These are phyloP conservation scores for Paratilapia polleni DNA, from an alignment of 2,113 vertebrate genomes.

Conservation along the genomic window DNA sequence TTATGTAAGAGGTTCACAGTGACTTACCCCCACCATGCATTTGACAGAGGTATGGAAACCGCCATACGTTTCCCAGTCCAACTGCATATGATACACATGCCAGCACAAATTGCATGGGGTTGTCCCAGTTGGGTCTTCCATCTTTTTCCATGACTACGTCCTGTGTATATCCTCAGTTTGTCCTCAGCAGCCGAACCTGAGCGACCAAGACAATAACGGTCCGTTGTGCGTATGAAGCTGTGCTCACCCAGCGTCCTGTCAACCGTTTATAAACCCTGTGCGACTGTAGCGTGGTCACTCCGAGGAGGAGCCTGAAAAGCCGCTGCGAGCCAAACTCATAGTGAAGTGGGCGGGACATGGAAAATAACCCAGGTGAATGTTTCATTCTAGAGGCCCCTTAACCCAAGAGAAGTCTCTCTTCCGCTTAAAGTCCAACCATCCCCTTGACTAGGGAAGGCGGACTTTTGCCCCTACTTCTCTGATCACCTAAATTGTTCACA, in stretches of 20 bases:
- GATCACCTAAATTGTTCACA: too few species aligned
- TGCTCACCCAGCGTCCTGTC: background rate
- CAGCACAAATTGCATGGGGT: constrained; percentile 87
- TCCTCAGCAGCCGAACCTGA: background rate
- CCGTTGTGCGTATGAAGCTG: background rate
- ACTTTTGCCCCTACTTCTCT: too few species aligned
- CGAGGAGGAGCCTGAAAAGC: constrained; percentile 5
- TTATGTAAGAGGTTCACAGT: background rate
- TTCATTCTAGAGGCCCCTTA: background rate
- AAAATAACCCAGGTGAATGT: background rate
- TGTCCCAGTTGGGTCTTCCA: constrained; percentile 86
- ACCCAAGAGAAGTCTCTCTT: too few species aligned
- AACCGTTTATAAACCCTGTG: background rate
- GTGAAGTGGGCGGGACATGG: background rate
- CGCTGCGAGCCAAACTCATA: background rate
- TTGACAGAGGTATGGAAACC: constrained; percentile 96
- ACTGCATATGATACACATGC: constrained; percentile 94
- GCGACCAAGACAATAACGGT: background rate
- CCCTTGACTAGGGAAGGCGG: too few species aligned
- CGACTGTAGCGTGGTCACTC: background rate
- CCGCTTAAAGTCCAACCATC: too few species aligned
- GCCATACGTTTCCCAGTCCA: constrained; percentile 95
- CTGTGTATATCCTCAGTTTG: background rate
- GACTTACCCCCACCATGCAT: constrained; percentile 94
- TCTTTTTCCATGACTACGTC: constrained; percentile 77